These are phyloP conservation scores for Amphiprion ocellaris DNA, from an alignment of 2,113 vertebrate genomes.

Conservation along the genomic window DNA sequence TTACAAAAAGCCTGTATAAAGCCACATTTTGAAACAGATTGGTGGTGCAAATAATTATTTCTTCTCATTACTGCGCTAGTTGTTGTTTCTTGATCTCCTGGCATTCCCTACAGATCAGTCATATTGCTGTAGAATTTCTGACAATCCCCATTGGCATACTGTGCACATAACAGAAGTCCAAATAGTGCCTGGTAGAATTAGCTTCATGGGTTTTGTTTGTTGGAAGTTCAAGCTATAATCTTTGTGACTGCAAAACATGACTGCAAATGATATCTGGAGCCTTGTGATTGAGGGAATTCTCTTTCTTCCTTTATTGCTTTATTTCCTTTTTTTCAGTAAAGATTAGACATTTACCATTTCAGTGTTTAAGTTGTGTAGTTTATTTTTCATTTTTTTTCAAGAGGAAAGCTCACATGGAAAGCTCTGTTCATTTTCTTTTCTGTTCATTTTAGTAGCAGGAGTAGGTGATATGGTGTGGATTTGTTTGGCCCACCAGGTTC, in stretches of 20 bases:
- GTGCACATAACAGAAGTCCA: background rate
- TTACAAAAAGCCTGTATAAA: no score
- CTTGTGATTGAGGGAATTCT: background rate
- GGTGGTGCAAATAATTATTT: no score
- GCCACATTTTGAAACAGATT: no score
- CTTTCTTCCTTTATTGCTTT: background rate
- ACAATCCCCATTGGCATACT: background rate
- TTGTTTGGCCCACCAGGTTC: no score
- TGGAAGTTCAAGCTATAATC: background rate
- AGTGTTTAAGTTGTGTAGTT: background rate
- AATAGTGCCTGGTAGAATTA: background rate
- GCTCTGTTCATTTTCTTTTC: no score
- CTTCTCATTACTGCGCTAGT: no score
- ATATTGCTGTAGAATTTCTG: constrained; percentile 14
- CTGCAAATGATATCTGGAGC: background rate
- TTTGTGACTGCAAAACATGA: background rate
- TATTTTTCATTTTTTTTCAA: no score
- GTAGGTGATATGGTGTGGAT: no score
- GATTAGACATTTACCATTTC: background rate
- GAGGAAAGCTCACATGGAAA: no score
- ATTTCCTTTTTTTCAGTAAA: background rate
- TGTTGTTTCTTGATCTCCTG: background rate
- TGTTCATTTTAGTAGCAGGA: no score
- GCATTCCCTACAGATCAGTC: background rate
- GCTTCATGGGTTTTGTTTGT: background rate